These are phyloP conservation scores for Leptocoma aspasia DNA, from an alignment of 2,113 vertebrate species.

Conservation along the genomic window DNA sequence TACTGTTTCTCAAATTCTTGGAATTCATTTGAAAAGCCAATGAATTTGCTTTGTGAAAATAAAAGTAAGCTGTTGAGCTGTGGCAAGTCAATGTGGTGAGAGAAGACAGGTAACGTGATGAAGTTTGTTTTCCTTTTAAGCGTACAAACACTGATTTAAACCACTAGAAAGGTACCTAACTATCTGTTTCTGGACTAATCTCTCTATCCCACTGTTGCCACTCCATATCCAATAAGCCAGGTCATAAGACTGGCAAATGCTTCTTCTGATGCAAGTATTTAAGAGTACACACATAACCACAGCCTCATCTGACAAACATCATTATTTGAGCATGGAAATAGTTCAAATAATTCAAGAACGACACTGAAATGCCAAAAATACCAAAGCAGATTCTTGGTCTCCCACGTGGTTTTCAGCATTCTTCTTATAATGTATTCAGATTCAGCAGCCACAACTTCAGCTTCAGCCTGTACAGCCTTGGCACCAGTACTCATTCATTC, in stretches of 20 bases:
- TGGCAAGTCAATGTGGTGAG: neutral
- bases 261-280: neutral
- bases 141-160: constrained; percentile 10
- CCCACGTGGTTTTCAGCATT: neutral
- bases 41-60: neutral
- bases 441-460: neutral
- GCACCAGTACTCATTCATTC: neutral
- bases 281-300: neutral
- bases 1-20: neutral
- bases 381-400: neutral
- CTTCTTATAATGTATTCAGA: neutral
- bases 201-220: neutral
- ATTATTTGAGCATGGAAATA: constrained; percentile 26
- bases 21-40: neutral
- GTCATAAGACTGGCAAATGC: neutral
- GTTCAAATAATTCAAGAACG: constrained; percentile 9
- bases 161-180: neutral
- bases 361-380: constrained; percentile 17
- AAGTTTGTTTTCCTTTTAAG: constrained; percentile 22
- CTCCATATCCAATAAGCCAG: neutral
- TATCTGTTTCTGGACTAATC: neutral
- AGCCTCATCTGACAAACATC: neutral
- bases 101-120: neutral
- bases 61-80: neutral
- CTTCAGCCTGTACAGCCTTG: neutral